Evolutionary conservation across 2,113 vertebrate genomes (phyloP).

Genomic region (Phalacrocorax aristotelis): DNA sequence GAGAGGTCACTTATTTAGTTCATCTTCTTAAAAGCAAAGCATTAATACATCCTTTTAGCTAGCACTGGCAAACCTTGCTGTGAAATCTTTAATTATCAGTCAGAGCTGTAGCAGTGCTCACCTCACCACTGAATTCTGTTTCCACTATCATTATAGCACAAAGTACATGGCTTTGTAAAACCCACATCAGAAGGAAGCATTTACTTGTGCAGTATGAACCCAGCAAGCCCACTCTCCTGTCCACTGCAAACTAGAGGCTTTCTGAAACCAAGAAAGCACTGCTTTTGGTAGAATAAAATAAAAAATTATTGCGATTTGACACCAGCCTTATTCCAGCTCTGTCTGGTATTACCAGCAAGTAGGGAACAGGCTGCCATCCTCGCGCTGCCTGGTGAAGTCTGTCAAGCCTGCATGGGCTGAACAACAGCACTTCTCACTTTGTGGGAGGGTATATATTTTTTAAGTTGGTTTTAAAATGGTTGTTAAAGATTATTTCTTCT

Average conservation of each 20-base stretch:
- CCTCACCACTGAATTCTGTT: background rate
- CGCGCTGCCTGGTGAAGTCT: background rate
- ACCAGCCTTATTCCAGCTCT: background rate
- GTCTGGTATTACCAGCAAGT: background rate
- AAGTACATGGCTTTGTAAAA: background rate
- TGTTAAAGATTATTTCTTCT: constrained; percentile 44
- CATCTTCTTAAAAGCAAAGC: background rate
- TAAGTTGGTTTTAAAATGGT: constrained; percentile 54
- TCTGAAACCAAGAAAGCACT: background rate
- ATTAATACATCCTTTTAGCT: background rate
- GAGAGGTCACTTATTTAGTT: background rate
- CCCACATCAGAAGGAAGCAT: background rate
- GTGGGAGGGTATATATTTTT: background rate
- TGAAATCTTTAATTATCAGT: background rate
- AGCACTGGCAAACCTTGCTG: background rate
- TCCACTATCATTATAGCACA: background rate
- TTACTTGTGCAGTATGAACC: background rate
- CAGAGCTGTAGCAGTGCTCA: background rate
- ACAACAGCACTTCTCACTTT: background rate
- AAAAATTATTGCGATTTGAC: background rate
- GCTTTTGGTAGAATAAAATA: background rate
- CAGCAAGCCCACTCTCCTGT: background rate
- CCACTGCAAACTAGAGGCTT: background rate
- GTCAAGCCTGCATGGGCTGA: background rate
- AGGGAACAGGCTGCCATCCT: background rate